Conservation (phyloP, 1,140 invertebrate species). For the Panulirus ornatus region DNA sequence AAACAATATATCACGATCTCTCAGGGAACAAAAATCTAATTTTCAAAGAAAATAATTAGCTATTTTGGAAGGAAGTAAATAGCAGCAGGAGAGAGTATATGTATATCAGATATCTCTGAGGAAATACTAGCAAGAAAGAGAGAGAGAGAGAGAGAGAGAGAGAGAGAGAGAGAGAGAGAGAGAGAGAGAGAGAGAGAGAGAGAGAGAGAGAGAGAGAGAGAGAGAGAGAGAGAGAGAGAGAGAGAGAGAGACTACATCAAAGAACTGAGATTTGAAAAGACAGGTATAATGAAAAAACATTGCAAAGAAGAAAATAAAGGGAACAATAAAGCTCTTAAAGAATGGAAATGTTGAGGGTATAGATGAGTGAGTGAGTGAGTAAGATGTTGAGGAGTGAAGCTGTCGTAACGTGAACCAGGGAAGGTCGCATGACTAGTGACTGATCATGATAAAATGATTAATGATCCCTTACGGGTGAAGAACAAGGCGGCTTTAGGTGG, state of each 20-base stretch:
- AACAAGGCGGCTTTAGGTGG: no score
- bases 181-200: slow-evolving; percentile 33
- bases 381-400: no score
- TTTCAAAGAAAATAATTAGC: no score
- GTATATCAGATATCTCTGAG: no score
- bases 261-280: neutral
- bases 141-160: neutral
- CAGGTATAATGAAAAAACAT: neutral
- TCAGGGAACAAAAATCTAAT: no score
- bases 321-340: neutral
- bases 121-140: neutral
- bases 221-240: slow-evolving; percentile 4
- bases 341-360: neutral
- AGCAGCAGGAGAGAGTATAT: no score
- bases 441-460: no score
- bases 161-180: neutral
- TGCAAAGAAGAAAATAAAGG: neutral
- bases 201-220: slow-evolving; percentile 29
- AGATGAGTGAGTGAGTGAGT: neutral
- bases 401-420: no score
- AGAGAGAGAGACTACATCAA: neutral
- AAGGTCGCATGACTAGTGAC: no score
- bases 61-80: no score
- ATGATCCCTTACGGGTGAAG: no score
- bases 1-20: no score